A percentile compares a stretch with the other conserved stretches of the same genome.
Evolutionary conservation across 2,113 vertebrate species (phyloP).

Genomic region (Hyla sarda): DNA sequence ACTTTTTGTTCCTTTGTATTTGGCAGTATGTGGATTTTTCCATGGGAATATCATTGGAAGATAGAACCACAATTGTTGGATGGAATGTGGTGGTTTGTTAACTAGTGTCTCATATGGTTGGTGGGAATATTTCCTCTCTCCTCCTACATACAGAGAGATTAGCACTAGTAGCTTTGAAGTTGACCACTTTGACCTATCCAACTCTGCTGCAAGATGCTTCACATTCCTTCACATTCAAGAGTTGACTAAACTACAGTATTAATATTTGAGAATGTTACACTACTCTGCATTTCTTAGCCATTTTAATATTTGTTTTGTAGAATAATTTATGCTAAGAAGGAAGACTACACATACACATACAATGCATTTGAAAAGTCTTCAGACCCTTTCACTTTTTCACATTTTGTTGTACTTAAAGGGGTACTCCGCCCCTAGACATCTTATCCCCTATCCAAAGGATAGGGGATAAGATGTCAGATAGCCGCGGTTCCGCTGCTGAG

Average conservation of each 20-base stretch:
- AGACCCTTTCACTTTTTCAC: too few species aligned
- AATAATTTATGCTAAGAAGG: neutral
- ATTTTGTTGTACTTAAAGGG: too few species aligned
- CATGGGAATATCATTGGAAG: neutral
- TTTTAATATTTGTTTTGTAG: constrained; percentile 7
- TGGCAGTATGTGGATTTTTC: neutral
- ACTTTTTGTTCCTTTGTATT: neutral
- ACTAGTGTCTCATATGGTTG: constrained; percentile 11
- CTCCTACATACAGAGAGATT: constrained; percentile 27
- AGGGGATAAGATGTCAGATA: too few species aligned
- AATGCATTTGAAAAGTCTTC: too few species aligned
- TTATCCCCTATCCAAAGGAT: too few species aligned
- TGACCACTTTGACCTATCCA: constrained; percentile 33
- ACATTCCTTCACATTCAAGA: constrained; percentile 19
- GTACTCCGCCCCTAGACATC: too few species aligned
- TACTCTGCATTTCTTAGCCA: neutral
- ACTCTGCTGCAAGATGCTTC: constrained; percentile 27
- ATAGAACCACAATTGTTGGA: constrained; percentile 16
- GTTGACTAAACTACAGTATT: neutral
- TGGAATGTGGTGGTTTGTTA: constrained; percentile 27
- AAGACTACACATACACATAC: neutral
- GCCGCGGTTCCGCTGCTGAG: too few species aligned
- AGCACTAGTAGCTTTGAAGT: constrained; percentile 45
- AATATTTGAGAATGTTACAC: constrained; percentile 19
- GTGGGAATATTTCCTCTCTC: constrained; percentile 15